Conservation (phyloP, 35 echinoderm and acorn worm genomes). For the Apostichopus californicus region DNA sequence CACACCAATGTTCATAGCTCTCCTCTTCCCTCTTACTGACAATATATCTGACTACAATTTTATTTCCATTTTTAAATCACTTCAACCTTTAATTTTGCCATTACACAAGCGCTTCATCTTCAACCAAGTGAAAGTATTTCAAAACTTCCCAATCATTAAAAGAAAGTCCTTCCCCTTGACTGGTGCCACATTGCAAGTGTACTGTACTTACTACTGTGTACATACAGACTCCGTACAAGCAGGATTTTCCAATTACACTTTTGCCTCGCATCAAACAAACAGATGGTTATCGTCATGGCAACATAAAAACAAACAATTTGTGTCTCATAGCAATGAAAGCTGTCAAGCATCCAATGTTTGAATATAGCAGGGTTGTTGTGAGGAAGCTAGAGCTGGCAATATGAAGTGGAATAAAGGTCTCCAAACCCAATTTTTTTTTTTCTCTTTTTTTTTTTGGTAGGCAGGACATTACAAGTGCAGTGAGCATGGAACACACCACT, state of each 20-base stretch:
- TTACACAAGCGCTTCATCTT: background rate
- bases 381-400: too few relatives aligned
- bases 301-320: slow-evolving; percentile 46
- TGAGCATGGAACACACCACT: too few relatives aligned
- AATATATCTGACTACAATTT: too few relatives aligned
- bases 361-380: background rate
- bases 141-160: background rate
- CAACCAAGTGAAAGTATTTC: background rate
- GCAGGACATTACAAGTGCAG: background rate
- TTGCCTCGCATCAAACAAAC: slow-evolving; percentile 37
- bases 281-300: slow-evolving; percentile 34
- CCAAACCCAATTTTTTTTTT: too few relatives aligned
- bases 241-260: slow-evolving; percentile 46
- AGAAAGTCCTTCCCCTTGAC: too few relatives aligned
- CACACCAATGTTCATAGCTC: too few relatives aligned
- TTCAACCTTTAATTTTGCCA: too few relatives aligned
- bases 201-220: background rate
- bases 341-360: slow-evolving; percentile 1
- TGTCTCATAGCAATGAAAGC: slow-evolving; percentile 38
- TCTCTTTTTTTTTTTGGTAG: background rate
- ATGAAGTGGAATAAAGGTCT: too few relatives aligned
- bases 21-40: too few relatives aligned
- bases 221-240: background rate
- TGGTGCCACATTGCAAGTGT: too few relatives aligned
- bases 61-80: too few relatives aligned